Evolutionary conservation across 1,140 invertebrate genomes (phyloP).

Genomic region (Brachionus koreanus): DNA sequence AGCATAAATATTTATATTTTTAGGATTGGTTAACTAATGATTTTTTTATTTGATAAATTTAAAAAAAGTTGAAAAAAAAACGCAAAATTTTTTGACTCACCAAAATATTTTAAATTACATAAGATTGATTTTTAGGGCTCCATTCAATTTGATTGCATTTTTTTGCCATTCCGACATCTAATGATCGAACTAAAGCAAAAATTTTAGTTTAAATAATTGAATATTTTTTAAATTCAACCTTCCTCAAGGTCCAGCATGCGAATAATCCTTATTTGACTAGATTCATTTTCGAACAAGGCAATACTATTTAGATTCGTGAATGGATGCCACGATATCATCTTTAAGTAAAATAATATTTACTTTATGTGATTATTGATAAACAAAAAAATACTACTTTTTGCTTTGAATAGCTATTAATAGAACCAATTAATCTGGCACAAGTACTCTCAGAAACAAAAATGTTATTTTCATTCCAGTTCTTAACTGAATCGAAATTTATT

Average conservation of each 20-base stretch:
- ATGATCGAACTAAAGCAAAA: neutral
- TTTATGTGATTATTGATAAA: neutral
- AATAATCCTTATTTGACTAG: conserved; percentile 9
- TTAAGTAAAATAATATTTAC: neutral
- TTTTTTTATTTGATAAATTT: too few species aligned
- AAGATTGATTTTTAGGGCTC: neutral
- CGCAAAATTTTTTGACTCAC: too few species aligned
- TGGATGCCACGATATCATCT: conserved; percentile 30
- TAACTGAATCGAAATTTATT: neutral
- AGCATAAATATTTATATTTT: too few species aligned
- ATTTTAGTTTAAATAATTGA: neutral
- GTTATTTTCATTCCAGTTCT: conserved; percentile 17
- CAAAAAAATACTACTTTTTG: neutral
- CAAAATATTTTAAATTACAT: neutral
- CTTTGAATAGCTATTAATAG: neutral
- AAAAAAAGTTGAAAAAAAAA: too few species aligned
- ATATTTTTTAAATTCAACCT: neutral
- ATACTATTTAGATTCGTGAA: neutral
- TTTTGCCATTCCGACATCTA: conserved; percentile 8
- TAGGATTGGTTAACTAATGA: too few species aligned
- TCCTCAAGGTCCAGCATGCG: neutral
- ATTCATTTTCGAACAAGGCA: neutral
- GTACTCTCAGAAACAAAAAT: conserved; percentile 6
- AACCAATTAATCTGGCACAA: conserved; percentile 34
- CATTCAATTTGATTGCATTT: conserved; percentile 42